Conservation (phyloP, 2,888 invertebrate species). For the Coelopa pilipes region DNA sequence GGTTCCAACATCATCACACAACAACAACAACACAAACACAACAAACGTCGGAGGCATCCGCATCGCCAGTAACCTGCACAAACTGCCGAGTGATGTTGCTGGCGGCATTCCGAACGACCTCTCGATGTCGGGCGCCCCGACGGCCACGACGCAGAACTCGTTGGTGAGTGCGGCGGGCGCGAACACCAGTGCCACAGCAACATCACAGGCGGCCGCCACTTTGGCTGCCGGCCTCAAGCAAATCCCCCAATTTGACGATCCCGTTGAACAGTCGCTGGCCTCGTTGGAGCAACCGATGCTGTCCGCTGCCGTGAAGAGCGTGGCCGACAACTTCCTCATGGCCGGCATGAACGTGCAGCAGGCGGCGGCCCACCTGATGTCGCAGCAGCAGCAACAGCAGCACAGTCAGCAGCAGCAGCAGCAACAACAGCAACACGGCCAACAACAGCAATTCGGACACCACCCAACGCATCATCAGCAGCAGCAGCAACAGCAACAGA, state of each 20-base stretch:
- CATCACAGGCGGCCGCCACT: slow-evolving; percentile 51
- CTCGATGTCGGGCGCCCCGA: slow-evolving; percentile 22
- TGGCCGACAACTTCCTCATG: slow-evolving; percentile 59
- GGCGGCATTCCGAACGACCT: slow-evolving; percentile 32
- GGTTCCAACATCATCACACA: slow-evolving; percentile 39
- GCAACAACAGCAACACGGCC: slow-evolving; percentile 21
- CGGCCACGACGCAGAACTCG: slow-evolving; percentile 38
- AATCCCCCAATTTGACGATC: slow-evolving; percentile 72
- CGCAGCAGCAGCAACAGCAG: slow-evolving; percentile 49
- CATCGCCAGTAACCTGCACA: slow-evolving; percentile 64
- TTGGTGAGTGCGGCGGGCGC: slow-evolving; percentile 40
- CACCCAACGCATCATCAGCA: slow-evolving; percentile 44
- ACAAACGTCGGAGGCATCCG: slow-evolving; percentile 59
- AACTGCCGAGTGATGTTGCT: slow-evolving; percentile 54
- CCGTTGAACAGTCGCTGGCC: slow-evolving; percentile 77
- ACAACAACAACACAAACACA: slow-evolving; percentile 34
- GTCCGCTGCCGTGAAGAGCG: slow-evolving; percentile 52
- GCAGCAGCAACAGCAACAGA: slow-evolving; percentile 61
- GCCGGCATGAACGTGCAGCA: slow-evolving; percentile 69
- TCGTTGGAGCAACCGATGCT: slow-evolving; percentile 75
- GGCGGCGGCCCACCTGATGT: slow-evolving; percentile 60
- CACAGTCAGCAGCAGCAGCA: slow-evolving; percentile 48
- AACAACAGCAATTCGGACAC: slow-evolving; percentile 35
- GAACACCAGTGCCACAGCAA: slow-evolving; percentile 39
- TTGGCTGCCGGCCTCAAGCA: slow-evolving; percentile 61